phyloP scores from a whole-genome alignment of 1,140 invertebrate genomes.

The Pseudomyrmex concolor region DNA sequence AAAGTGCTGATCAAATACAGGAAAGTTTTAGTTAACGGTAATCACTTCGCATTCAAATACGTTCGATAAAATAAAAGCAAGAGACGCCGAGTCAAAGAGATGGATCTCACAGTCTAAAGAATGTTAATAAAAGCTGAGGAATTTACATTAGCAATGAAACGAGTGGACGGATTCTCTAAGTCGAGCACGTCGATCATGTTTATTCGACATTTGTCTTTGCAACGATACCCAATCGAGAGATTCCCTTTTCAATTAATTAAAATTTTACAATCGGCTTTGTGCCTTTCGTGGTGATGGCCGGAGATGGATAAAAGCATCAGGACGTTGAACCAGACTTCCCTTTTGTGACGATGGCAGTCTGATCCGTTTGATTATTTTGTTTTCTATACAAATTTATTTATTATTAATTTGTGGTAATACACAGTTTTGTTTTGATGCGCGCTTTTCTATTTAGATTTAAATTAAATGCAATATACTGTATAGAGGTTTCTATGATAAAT shows the following conservation, averaged over 20 bases:
- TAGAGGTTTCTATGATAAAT: conserved; percentile 47
- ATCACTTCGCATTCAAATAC: neutral
- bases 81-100: neutral
- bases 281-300: conserved; percentile 60
- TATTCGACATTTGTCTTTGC: conserved; percentile 29
- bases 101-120: conserved; percentile 14
- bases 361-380: neutral
- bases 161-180: neutral
- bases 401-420: conserved; percentile 39
- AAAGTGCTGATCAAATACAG: neutral
- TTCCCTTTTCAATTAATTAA: conserved; percentile 70
- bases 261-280: conserved; percentile 72
- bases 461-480: conserved; percentile 18
- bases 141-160: conserved; percentile 21
- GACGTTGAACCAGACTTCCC: conserved; percentile 67
- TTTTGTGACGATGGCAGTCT: conserved; percentile 3
- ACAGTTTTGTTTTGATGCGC: neutral
- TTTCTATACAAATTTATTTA: neutral
- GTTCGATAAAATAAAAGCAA: neutral
- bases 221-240: conserved; percentile 22
- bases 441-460: neutral
- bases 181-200: conserved; percentile 8
- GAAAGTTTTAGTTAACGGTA: neutral
- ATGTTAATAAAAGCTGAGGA: conserved; percentile 45
- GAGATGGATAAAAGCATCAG: conserved; percentile 67